Evolutionary conservation across 1,140 invertebrate genomes (phyloP).

Genomic region (Leguminivora glycinivorella): DNA sequence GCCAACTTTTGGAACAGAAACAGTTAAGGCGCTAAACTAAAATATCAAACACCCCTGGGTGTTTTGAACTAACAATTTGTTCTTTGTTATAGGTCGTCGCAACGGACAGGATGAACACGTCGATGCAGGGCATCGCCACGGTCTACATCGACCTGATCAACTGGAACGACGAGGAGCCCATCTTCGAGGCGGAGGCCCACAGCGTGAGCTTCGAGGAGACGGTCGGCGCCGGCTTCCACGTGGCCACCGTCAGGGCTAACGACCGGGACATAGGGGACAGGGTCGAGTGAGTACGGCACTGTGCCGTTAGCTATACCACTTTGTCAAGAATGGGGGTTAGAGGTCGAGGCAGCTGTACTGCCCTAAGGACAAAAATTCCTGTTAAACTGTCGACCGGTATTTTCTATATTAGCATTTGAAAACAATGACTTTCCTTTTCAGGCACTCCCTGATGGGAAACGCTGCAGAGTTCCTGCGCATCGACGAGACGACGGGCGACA

Average conservation of each 20-base stretch:
- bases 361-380: no score
- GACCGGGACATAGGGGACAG: slow-evolving; percentile 80
- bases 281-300: slow-evolving; percentile 71
- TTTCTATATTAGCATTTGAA: no score
- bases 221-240: slow-evolving; percentile 56
- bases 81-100: slow-evolving; percentile 67
- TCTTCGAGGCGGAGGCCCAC: slow-evolving; percentile 63
- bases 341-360: no score
- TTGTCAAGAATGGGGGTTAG: no score
- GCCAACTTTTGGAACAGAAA: no score
- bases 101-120: slow-evolving; percentile 59
- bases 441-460: slow-evolving; percentile 73
- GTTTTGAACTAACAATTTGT: slow-evolving; percentile 3
- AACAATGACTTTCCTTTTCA: slow-evolving; percentile 46
- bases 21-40: no score
- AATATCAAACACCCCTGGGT: no score
- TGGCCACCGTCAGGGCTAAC: slow-evolving; percentile 64
- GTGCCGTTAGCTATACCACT: no score
- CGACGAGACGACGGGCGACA: slow-evolving; percentile 67
- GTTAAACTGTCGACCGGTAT: no score
- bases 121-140: slow-evolving; percentile 56
- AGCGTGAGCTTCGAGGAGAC: slow-evolving; percentile 73
- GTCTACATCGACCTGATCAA: slow-evolving; percentile 77
- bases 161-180: slow-evolving; percentile 81
- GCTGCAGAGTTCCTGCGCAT: slow-evolving; percentile 65